These are phyloP conservation scores for Machimus rusticus DNA, from an alignment of 2,888 invertebrate genomes.

Conservation along the genomic window DNA sequence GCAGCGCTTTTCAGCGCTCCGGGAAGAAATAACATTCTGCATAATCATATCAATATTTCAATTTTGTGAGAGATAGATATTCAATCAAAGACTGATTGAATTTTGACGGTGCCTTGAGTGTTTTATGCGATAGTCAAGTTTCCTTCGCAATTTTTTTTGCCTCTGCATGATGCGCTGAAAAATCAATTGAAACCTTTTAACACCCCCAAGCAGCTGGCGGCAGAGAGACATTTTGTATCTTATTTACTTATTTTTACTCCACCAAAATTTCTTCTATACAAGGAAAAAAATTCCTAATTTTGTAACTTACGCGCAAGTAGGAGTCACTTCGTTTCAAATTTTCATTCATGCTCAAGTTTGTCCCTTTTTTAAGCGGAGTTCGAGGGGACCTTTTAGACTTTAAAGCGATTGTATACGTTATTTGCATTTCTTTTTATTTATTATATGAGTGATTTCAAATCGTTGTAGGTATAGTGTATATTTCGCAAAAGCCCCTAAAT, in stretches of 20 bases:
- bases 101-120: conserved; percentile 21
- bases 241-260: not conserved
- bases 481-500: too few species aligned
- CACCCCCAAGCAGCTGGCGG: not conserved
- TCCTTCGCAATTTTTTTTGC: not conserved
- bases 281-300: not conserved
- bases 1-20: not conserved
- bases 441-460: too few species aligned
- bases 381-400: not conserved
- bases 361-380: not conserved
- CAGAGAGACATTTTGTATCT: not conserved
- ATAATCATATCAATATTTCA: conserved; percentile 30
- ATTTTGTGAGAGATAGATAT: conserved; percentile 11
- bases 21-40: conserved; percentile 13
- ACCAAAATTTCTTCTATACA: not conserved
- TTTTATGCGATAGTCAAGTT: not conserved
- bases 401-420: not conserved
- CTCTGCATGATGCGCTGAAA: not conserved
- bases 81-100: conserved; percentile 18
- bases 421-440: too few species aligned
- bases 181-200: conserved; percentile 26
- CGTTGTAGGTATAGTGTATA: too few species aligned
- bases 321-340: not conserved
- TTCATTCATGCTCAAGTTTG: not conserved
- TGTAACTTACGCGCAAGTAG: not conserved